phyloP scores from a whole-genome alignment of 2,888 invertebrate genomes.

The Aplocera efformata region DNA sequence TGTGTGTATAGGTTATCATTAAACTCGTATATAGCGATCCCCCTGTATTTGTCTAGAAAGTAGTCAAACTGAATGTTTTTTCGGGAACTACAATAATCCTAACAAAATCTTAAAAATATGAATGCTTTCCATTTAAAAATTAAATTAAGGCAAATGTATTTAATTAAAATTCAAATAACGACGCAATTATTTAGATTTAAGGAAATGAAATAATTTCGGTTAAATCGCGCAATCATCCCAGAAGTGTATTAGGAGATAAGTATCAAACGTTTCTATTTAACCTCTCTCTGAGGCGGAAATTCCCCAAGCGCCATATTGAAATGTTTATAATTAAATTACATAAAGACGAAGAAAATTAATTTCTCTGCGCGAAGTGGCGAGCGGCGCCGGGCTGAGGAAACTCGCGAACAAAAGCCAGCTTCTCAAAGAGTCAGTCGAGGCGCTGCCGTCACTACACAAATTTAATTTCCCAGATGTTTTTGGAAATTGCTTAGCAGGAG shows the following conservation, averaged over 20 bases:
- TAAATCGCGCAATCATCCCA: constrained; percentile 73
- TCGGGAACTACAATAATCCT: too few species aligned
- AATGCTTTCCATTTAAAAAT: background rate
- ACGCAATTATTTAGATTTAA: constrained; percentile 32
- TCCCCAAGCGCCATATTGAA: constrained; percentile 79
- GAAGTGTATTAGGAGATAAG: constrained; percentile 79
- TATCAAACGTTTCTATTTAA: constrained; percentile 81
- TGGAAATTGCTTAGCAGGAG: constrained; percentile 69
- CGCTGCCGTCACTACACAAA: constrained; percentile 62
- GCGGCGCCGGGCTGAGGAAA: constrained; percentile 33
- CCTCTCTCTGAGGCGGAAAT: constrained; percentile 74
- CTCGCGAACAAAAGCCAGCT: constrained; percentile 62
- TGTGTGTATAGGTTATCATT: too few species aligned
- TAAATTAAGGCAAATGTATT: constrained; percentile 4
- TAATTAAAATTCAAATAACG: constrained; percentile 20
- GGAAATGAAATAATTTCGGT: constrained; percentile 64
- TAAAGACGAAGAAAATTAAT: constrained; percentile 81
- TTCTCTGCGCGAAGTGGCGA: constrained; percentile 77
- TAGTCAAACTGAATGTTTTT: too few species aligned
- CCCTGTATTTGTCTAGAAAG: too few species aligned
- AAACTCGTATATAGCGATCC: too few species aligned
- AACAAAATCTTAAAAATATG: too few species aligned
- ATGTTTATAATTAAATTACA: constrained; percentile 81
- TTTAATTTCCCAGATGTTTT: constrained; percentile 79
- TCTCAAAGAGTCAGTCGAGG: constrained; percentile 54